Evolutionary conservation across 2,113 vertebrate genomes (phyloP), one percentile per base, ranked within the genome.

Genomic region (Saimiri boliviensis): DNA sequence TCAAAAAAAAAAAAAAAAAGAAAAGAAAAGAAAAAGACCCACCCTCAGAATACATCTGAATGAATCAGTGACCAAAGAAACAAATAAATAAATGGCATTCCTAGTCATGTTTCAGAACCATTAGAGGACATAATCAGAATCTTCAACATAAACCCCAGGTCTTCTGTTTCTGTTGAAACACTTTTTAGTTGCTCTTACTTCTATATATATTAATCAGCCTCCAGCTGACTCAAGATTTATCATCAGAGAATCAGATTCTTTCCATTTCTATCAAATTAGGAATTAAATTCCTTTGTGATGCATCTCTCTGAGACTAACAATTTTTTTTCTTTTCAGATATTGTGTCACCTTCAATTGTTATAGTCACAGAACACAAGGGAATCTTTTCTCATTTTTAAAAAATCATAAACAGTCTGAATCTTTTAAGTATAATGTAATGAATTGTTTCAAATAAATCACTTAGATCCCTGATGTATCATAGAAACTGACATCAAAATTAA

Each of bases 371-470:
- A 86, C 37, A 81, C 10, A 86, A 35, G 16, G 16, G n/a, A 2
- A 95, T 45, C 60, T 76, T 85, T 37, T 60, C 63, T 85, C 45
- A 56, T 27, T 70, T 73, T 74, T 77, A 45, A 32, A 23, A 66
- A 93, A 86, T 68, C 23, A 86, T 88, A 42, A 94, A 91, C 37
- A 56, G 14, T 42, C 60, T 89, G 54, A 52, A 79, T 80, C 91
- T 60, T 66, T 84, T 92, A 90, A 88, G 5, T n/a, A 66, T 30
- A 91, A 60, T 56, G 10, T 30, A 37, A 80, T 83, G 8, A 89
- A 80, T 30, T 94, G 27, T 82, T 74, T 70, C 85, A 88, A 92
- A 82, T 68, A 85, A 90, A 79, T 30, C n/a, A 56, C 42, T 96
- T 70, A 85, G 35, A 89, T 94, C 49, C 49, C 63, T 52, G 13